Percentiles rank a stretch among this genome's conserved stretches.
phyloP scores from a whole-genome alignment of 2,888 invertebrate species.

The Heliconius ismenius region DNA sequence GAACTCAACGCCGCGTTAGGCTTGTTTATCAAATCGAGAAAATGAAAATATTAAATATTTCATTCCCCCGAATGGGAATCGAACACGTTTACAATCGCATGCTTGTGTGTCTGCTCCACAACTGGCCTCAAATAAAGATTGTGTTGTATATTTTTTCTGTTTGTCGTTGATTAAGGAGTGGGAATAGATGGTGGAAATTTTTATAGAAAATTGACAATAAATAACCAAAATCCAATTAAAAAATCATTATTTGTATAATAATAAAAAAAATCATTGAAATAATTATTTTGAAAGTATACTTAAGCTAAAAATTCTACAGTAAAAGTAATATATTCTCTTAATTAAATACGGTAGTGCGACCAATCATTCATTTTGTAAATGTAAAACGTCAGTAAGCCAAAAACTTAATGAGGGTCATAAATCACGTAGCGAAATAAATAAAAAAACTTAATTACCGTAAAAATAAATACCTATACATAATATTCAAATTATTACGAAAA shows the following conservation, averaged over 20 bases:
- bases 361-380: conserved; percentile 26
- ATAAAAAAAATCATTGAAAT: too few relatives aligned
- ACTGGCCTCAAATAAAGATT: background rate
- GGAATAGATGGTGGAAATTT: background rate
- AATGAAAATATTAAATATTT: too few relatives aligned
- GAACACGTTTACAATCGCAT: too few relatives aligned
- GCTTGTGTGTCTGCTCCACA: too few relatives aligned
- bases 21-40: too few relatives aligned
- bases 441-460: conserved; percentile 31
- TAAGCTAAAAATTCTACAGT: background rate
- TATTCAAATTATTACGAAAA: conserved; percentile 17
- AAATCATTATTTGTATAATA: too few relatives aligned
- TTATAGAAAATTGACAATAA: background rate
- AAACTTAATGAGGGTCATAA: conserved; percentile 17
- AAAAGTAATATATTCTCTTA: background rate
- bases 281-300: background rate
- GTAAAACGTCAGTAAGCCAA: conserved; percentile 11
- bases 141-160: background rate
- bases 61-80: too few relatives aligned
- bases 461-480: conserved; percentile 6
- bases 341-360: conserved; percentile 20
- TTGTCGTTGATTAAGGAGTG: too few relatives aligned
- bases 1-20: too few relatives aligned
- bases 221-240: too few relatives aligned
- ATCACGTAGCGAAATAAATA: conserved; percentile 26